These are phyloP conservation scores for Dioctria linearis DNA, from an alignment of 2,888 invertebrate genomes.

Conservation along the genomic window DNA sequence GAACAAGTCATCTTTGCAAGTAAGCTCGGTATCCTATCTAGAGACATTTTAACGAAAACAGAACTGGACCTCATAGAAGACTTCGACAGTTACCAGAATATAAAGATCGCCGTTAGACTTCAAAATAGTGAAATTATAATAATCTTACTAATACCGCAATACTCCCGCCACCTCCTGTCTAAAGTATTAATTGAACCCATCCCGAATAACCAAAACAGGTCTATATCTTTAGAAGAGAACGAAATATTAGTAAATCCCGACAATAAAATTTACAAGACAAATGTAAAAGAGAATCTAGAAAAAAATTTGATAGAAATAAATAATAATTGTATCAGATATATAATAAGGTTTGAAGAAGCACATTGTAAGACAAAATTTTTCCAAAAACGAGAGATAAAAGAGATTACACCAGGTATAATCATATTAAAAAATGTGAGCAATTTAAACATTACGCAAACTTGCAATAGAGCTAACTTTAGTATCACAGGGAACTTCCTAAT, in stretches of 20 bases:
- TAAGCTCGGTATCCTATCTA: not conserved
- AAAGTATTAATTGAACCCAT: constrained; percentile 4
- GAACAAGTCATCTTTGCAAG: not conserved
- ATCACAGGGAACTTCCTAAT: not conserved
- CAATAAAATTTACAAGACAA: too few species aligned
- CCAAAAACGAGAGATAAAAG: not conserved
- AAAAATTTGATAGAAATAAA: too few species aligned
- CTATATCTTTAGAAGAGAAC: too few species aligned
- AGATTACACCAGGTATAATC: not conserved
- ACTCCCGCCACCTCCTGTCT: not conserved
- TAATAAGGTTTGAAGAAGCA: too few species aligned
- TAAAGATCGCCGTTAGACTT: constrained; percentile 8
- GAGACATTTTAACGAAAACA: not conserved
- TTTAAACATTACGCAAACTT: constrained; percentile 6
- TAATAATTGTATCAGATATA: too few species aligned
- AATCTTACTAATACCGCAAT: constrained; percentile 10
- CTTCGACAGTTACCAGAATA: constrained; percentile 22
- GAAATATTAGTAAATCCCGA: too few species aligned
- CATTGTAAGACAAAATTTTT: not conserved
- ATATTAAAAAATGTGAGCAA: not conserved
- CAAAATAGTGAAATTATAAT: constrained; percentile 7
- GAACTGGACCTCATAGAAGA: not conserved
- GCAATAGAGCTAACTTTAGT: not conserved
- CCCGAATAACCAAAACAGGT: too few species aligned
- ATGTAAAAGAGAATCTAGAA: too few species aligned